Evolutionary conservation across 2,113 vertebrate genomes (phyloP).

Genomic region (Heteronetta atricapilla): DNA sequence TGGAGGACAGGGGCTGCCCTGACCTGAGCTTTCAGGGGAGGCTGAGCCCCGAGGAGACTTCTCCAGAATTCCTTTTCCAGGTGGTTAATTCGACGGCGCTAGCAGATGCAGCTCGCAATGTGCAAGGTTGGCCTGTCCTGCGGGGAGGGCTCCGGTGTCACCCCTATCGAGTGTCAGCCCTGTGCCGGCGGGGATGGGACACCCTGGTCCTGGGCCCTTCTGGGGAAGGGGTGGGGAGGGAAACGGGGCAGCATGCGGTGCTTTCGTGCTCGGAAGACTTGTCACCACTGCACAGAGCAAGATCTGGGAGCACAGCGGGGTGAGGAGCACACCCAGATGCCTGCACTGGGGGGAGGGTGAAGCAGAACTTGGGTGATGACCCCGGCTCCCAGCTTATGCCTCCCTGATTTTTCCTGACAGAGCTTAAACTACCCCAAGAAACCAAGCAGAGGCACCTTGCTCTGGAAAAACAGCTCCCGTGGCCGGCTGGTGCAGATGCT

Average conservation of each 20-base stretch:
- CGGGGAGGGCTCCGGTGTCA: conserved; percentile 38
- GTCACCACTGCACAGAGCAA: not conserved
- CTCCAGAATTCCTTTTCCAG: not conserved
- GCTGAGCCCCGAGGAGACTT: not conserved
- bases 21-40: not conserved
- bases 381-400: not conserved
- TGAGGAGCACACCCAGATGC: not conserved
- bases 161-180: not conserved
- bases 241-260: not conserved
- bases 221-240: not conserved
- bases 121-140: not conserved
- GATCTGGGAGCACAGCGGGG: not conserved
- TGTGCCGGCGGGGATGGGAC: not conserved
- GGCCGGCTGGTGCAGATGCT: not conserved
- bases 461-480: not conserved
- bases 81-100: not conserved
- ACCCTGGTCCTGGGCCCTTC: rapidly evolving
- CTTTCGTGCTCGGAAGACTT: not conserved
- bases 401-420: not conserved
- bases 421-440: not conserved
- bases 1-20: not conserved
- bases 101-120: not conserved
- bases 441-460: not conserved
- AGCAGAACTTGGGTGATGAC: not conserved
- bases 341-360: not conserved